A percentile compares a stretch with the other conserved stretches of the same genome.
phyloP scores from a whole-genome alignment of 2,113 vertebrate genomes.

The pig (Sus scrofa) region T2T-Sscrofa CM000826.6:149675501-149676000 shows the following conservation, averaged over 20 bases:
- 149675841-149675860: neutral
- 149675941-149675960: no score
- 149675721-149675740: neutral
- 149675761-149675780: no score
- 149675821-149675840: neutral
- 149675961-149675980: no score
- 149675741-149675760: neutral
- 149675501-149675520: neutral
- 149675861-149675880: neutral
- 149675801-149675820: neutral
- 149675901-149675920: no score
- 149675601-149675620: neutral
- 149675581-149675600: neutral
- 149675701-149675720: no score
- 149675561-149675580: neutral
- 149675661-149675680: neutral
- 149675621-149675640: neutral
- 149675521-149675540: neutral
- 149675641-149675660: neutral
- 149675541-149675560: fast-evolving
- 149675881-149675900: neutral
- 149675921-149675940: no score
- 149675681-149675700: neutral
- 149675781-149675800: neutral
- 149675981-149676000: no score